These are phyloP conservation scores for Zootoca vivipara DNA, from an alignment of 2,113 vertebrate genomes.

Conservation along the genomic window DNA sequence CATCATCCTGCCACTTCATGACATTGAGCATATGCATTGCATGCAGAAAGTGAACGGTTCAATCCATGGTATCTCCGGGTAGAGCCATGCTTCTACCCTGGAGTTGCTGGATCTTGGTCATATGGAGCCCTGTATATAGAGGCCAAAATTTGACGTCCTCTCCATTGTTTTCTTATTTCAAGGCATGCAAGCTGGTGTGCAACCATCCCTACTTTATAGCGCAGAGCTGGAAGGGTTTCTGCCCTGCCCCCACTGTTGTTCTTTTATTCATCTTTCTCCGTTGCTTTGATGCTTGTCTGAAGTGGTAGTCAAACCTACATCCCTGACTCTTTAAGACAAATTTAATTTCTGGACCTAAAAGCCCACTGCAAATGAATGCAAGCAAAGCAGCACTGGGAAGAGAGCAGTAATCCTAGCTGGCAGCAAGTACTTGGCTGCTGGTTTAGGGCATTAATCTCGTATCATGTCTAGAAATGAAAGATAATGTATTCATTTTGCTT, in stretches of 20 bases:
- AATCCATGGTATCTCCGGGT: no score
- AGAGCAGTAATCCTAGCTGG: conserved; percentile 6
- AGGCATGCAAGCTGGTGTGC: no score
- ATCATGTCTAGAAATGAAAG: conserved; percentile 25
- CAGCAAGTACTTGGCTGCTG: conserved; percentile 7
- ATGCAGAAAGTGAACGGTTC: no score
- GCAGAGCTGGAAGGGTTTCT: background rate
- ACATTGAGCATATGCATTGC: no score
- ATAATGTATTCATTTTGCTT: conserved; percentile 22
- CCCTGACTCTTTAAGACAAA: background rate
- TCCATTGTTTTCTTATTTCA: no score
- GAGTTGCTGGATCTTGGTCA: no score
- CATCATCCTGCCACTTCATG: no score
- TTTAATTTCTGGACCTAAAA: background rate
- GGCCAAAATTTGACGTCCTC: no score
- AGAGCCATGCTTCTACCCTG: no score
- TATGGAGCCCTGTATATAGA: no score
- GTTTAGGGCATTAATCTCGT: conserved; percentile 10
- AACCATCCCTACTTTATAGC: no score
- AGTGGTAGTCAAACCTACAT: background rate
- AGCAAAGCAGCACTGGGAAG: background rate
- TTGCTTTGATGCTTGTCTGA: background rate
- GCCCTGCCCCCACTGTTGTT: background rate
- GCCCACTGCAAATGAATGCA: background rate
- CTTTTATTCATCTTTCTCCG: background rate